phyloP scores from a whole-genome alignment of 1,140 invertebrate genomes.

The Drosophila oshimai region DNA sequence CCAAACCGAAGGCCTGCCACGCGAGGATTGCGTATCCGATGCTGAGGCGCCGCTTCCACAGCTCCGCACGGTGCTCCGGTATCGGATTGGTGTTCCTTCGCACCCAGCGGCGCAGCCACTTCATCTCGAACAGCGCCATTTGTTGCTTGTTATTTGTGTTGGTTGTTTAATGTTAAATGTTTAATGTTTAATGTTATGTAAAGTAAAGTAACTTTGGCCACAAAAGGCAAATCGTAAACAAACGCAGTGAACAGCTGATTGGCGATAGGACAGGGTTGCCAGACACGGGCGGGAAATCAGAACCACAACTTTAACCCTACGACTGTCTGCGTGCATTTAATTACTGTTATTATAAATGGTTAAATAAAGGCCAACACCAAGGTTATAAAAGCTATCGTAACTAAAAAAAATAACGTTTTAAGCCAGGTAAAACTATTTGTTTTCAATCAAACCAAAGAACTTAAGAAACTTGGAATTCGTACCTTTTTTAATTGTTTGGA shows the following conservation, averaged over 20 bases:
- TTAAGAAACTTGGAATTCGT: no score
- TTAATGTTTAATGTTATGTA: conserved; percentile 16
- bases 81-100: conserved; percentile 86
- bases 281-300: not conserved
- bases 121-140: conserved; percentile 78
- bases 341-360: not conserved
- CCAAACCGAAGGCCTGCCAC: conserved; percentile 87
- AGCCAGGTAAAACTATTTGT: no score
- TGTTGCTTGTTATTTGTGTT: not conserved
- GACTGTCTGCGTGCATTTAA: not conserved
- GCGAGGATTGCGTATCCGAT: conserved; percentile 85
- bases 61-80: conserved; percentile 83
- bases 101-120: conserved; percentile 84
- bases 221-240: conserved; percentile 34
- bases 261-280: not conserved
- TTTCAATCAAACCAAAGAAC: no score
- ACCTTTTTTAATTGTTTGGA: no score
- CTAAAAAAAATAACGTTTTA: no score
- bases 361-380: no score
- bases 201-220: no score
- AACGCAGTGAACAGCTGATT: conserved; percentile 8
- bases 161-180: no score
- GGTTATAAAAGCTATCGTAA: no score
- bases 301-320: not conserved
- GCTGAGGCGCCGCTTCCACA: conserved; percentile 85